Base-by-base conservation (phyloP, 2,797 vertebrate species). In the Streptopelia turtur region DNA sequence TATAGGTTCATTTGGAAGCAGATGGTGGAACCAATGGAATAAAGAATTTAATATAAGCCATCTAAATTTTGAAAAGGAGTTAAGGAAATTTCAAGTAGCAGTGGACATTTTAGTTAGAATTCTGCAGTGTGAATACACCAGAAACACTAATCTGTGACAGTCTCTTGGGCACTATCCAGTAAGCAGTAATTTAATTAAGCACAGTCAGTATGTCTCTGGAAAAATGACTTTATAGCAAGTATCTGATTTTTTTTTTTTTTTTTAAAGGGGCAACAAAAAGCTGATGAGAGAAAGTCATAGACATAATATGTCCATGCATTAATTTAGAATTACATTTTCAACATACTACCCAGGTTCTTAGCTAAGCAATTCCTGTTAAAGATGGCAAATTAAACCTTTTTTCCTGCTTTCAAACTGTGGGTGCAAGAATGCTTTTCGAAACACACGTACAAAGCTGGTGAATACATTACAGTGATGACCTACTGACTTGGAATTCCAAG, bases 111-210 rank as follows among this genome's bases (percentile, higher is more conserved):
- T 94, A 75, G 41, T n/a, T 86, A 77, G 47, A 93, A 61, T 87
- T 91, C 33, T 80, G 16, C 45, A 80, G 21, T 33, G 25, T 74
- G 43, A 85, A 80, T 90, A 85, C 20, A 69, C 10, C 61, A 31
- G 57, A 91, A 87, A 74, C 25, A 25, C 20, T 87, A 89, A 86
- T 78, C 45, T 89, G 81, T 84, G 20, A 33, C 18, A 75, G 52
- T n/a, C 37, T 59, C 30, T 59, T 53, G 60, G 25, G 10, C 53
- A 82, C 50, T 45, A 88, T 33, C 14, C n/a, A 87, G 45, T 21
- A 61, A 93, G 37, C 23, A 85, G 17, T 79, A 93, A 95, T 94
- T 93, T 88, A 93, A 96, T 95, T 95, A 90, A 66, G 18, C 68
- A 25, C 63, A 92, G 59, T 89, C 47, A 66, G 39, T 45, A 70